phyloP scores from a whole-genome alignment of 2,113 vertebrate genomes.

The Austrofundulus limnaeus region DNA sequence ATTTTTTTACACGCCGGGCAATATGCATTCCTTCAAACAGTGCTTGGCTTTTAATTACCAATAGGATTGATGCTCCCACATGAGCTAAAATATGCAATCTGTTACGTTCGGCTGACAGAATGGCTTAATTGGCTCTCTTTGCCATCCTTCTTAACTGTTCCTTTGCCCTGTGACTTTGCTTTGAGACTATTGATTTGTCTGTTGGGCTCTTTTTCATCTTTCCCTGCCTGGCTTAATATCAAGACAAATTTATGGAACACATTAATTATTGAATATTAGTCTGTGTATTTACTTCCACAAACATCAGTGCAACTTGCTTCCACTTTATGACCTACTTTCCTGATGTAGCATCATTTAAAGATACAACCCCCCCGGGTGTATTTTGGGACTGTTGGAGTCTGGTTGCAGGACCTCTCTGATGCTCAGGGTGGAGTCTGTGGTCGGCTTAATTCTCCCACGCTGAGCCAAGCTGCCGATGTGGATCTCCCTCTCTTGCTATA shows the following conservation, averaged over 20 bases:
- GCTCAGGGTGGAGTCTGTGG: slow-evolving; percentile 59
- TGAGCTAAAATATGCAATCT: slow-evolving; percentile 40
- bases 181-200: slow-evolving; percentile 30
- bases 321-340: slow-evolving; percentile 67
- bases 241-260: slow-evolving; percentile 33
- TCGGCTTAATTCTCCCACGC: slow-evolving; percentile 51
- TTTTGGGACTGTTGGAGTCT: slow-evolving; percentile 52
- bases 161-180: slow-evolving; percentile 51
- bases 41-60: neutral
- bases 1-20: too few species aligned
- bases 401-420: slow-evolving; percentile 46
- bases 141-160: slow-evolving; percentile 34
- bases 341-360: slow-evolving; percentile 59
- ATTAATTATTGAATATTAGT: slow-evolving; percentile 54
- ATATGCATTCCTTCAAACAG: too few species aligned
- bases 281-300: slow-evolving; percentile 60
- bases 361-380: slow-evolving; percentile 51
- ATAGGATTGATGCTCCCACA: slow-evolving; percentile 25
- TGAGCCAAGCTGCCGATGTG: slow-evolving; percentile 38
- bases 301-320: slow-evolving; percentile 48
- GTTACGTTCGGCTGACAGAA: slow-evolving; percentile 43
- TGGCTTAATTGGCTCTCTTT: slow-evolving; percentile 37
- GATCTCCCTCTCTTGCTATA: slow-evolving; percentile 53
- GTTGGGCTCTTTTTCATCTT: slow-evolving; percentile 19
- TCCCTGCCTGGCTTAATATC: slow-evolving; percentile 39